Evolutionary conservation across 2,888 invertebrate species (phyloP).

Genomic region (Lasioglossum zephyrum): DNA sequence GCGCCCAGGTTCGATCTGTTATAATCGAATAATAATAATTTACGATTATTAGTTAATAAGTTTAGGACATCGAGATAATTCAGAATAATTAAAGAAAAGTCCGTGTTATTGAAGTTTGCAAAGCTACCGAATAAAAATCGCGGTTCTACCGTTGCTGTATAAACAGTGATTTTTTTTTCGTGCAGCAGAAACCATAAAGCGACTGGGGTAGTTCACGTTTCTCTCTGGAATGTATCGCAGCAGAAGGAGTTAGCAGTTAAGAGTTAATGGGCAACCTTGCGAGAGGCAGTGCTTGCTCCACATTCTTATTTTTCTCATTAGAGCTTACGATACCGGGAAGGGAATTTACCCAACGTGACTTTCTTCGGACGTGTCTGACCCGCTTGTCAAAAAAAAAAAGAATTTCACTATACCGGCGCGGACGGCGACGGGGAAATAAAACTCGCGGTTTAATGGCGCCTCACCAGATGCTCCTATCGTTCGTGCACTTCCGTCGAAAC

Average conservation of each 20-base stretch:
- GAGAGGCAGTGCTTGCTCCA: constrained; percentile 11
- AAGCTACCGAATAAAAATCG: neutral
- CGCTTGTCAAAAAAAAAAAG: constrained; percentile 8
- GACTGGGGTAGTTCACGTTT: neutral
- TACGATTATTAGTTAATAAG: neutral
- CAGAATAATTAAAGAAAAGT: neutral
- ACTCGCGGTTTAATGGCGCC: neutral
- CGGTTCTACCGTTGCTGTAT: too few species aligned
- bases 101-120: neutral
- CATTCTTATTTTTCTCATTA: constrained; percentile 40
- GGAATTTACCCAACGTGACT: constrained; percentile 45
- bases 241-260: constrained; percentile 30
- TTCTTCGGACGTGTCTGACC: neutral
- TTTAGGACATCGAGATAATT: neutral
- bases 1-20: too few species aligned
- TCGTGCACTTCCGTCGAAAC: neutral
- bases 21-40: too few species aligned
- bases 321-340: constrained; percentile 4
- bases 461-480: neutral
- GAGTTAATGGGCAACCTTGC: constrained; percentile 26
- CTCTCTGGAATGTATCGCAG: neutral
- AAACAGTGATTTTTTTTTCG: neutral
- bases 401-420: neutral
- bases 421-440: neutral
- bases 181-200: neutral